These are phyloP conservation scores for Pachyseris speciosa DNA, from an alignment of 64 coral and sea anemone genomes.

Conservation along the genomic window DNA sequence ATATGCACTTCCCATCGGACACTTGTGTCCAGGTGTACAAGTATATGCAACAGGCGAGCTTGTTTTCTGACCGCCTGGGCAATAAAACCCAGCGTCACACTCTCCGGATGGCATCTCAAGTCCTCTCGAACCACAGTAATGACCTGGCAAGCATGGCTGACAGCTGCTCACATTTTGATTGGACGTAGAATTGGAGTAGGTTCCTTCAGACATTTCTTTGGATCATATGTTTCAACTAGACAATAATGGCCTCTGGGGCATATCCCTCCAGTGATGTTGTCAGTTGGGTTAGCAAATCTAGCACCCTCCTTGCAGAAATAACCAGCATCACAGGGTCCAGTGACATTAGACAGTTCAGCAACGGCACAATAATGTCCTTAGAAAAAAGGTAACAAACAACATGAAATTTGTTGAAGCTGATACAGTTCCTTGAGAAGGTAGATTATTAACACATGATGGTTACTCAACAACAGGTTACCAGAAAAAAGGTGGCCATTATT, in stretches of 20 bases:
- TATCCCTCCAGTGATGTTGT: conserved; percentile 88
- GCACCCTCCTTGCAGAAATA: conserved; percentile 87
- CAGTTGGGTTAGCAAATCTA: conserved; percentile 73
- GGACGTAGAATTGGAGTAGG: conserved; percentile 77
- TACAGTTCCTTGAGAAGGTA: background rate
- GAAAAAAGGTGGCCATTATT: no score
- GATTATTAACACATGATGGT: background rate
- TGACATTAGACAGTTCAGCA: conserved; percentile 72
- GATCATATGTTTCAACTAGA: conserved; percentile 75
- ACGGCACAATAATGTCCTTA: conserved; percentile 84
- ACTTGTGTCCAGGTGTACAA: conserved; percentile 93
- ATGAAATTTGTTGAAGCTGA: background rate
- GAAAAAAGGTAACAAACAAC: background rate
- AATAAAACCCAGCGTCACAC: conserved; percentile 87
- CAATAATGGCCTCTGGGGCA: conserved; percentile 87
- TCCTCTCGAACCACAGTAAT: conserved; percentile 85
- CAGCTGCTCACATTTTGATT: conserved; percentile 86
- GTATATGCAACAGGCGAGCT: conserved; percentile 67
- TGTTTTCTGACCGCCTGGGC: conserved; percentile 84
- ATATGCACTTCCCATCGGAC: conserved; percentile 75
- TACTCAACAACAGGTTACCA: no score
- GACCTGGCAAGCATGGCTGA: conserved; percentile 73
- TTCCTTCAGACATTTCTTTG: conserved; percentile 84
- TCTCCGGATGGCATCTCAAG: conserved; percentile 74
- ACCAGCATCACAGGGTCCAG: conserved; percentile 92